These are phyloP conservation scores for Chrysogorgia sp. DNA, from an alignment of 92 coral and sea anemone species.

Conservation along the genomic window DNA sequence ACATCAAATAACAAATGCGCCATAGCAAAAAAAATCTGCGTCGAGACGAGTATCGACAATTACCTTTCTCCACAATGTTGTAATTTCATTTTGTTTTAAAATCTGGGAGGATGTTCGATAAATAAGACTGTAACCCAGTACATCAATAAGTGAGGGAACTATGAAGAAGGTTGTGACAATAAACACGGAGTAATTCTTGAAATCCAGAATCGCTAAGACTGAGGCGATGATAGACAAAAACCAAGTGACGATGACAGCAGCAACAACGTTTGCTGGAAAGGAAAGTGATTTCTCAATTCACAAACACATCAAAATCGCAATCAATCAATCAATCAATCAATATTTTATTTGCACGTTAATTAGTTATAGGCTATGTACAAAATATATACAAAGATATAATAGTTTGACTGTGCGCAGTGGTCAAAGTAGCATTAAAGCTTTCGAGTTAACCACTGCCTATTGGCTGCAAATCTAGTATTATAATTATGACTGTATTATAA, in stretches of 20 bases:
- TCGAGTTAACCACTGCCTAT: no score
- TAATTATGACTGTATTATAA: no score
- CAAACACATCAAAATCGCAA: no score
- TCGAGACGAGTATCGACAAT: background rate
- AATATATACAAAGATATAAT: no score
- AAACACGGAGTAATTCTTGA: slow-evolving; percentile 37
- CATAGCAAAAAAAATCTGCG: no score
- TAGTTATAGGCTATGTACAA: no score
- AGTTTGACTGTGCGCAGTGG: no score
- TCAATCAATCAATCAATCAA: no score
- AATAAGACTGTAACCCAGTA: slow-evolving; percentile 3
- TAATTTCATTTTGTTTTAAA: background rate
- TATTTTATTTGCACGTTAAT: no score
- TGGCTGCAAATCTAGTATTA: no score
- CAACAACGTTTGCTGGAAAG: slow-evolving; percentile 12
- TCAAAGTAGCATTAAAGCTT: no score
- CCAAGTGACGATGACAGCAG: slow-evolving; percentile 8
- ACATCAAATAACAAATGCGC: no score
- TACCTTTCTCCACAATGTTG: slow-evolving; percentile 36
- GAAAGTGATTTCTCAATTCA: background rate
- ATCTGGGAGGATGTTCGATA: background rate
- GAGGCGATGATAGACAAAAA: slow-evolving; percentile 14
- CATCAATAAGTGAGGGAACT: slow-evolving; percentile 8
- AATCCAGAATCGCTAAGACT: slow-evolving; percentile 16
- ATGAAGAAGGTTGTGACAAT: slow-evolving; percentile 12